These are phyloP conservation scores for Baronia brevicornis DNA, from an alignment of 2,888 invertebrate species.

Conservation along the genomic window DNA sequence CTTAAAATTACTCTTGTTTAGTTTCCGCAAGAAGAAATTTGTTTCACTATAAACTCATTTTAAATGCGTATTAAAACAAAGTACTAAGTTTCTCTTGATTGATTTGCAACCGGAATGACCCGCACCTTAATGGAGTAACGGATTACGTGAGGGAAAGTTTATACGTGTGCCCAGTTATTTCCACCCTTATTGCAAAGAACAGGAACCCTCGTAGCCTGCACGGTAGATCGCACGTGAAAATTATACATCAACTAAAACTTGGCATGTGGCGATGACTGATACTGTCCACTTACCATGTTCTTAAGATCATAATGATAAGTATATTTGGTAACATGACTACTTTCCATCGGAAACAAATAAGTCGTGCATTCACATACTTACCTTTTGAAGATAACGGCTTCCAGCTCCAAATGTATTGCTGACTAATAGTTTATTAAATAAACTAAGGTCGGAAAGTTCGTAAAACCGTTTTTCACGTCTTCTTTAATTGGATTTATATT, in stretches of 20 bases:
- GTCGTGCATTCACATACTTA: too few species aligned
- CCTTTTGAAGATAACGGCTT: conserved; percentile 2
- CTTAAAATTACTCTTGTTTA: too few species aligned
- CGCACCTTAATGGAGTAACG: conserved; percentile 18
- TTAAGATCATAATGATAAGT: too few species aligned
- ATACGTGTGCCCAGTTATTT: conserved; percentile 6
- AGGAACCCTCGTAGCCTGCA: conserved; percentile 2
- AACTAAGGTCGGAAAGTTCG: conserved; percentile 12
- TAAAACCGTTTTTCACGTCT: too few species aligned
- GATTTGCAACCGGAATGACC: conserved; percentile 17
- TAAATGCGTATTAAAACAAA: conserved; percentile 13
- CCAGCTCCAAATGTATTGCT: neutral
- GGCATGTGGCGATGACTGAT: neutral
- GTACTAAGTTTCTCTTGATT: conserved; percentile 12
- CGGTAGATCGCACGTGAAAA: neutral
- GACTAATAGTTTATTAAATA: conserved; percentile 9
- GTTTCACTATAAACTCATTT: conserved; percentile 14
- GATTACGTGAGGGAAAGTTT: conserved; percentile 19
- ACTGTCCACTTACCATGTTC: too few species aligned
- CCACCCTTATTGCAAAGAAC: conserved; percentile 4
- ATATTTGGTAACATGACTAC: too few species aligned
- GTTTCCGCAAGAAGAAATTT: too few species aligned
- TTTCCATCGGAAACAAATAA: too few species aligned
- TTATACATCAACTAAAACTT: neutral
- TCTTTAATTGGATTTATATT: too few species aligned